Percentiles rank a stretch among this genome's conserved stretches.
These are phyloP conservation scores for Gambusia yucatana DNA, from an alignment of 2,797 vertebrate genomes.

Conservation along the genomic window DNA sequence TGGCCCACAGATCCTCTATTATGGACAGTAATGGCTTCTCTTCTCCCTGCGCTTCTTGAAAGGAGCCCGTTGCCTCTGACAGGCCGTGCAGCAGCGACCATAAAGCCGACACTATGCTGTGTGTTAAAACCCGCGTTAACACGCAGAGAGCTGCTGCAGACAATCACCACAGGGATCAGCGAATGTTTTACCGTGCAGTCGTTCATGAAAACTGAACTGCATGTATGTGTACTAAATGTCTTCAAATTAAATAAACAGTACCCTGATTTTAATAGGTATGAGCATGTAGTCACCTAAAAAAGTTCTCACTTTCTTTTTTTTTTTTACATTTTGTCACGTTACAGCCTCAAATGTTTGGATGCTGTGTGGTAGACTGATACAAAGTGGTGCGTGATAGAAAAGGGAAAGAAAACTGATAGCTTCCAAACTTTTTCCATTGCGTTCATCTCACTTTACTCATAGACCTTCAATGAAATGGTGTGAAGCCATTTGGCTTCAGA, in stretches of 20 bases:
- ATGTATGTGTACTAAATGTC: background rate
- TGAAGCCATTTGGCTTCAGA: background rate
- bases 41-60: slow-evolving; percentile 22
- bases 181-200: background rate
- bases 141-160: slow-evolving; percentile 7
- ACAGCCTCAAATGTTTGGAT: background rate
- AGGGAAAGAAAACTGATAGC: background rate
- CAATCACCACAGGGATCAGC: slow-evolving; percentile 9
- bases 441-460: background rate
- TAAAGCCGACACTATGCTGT: slow-evolving; percentile 9
- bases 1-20: slow-evolving; percentile 25
- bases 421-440: background rate
- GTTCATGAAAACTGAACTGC: slow-evolving; percentile 12
- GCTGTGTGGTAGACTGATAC: background rate
- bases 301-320: no score
- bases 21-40: slow-evolving; percentile 32
- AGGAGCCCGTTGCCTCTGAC: slow-evolving; percentile 30
- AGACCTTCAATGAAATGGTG: background rate
- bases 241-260: background rate
- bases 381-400: background rate
- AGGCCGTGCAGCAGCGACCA: slow-evolving; percentile 40
- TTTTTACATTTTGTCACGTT: background rate
- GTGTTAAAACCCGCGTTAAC: slow-evolving; percentile 30
- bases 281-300: background rate
- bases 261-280: background rate